Evolutionary conservation across 2,113 vertebrate species (phyloP).

Genomic region (Craseonycteris thonglongyai): DNA sequence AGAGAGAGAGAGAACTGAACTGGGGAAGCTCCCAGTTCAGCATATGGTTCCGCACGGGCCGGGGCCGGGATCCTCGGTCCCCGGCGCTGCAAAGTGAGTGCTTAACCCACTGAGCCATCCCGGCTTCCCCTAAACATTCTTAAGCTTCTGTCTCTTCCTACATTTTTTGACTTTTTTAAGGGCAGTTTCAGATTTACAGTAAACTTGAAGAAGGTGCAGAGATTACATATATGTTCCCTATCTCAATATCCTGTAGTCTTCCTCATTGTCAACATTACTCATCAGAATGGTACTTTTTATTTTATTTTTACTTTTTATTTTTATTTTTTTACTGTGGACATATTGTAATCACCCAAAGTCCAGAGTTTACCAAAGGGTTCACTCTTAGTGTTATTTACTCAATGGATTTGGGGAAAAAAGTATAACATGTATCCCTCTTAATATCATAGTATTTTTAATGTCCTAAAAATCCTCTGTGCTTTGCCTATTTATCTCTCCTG

Average conservation of each 20-base stretch:
- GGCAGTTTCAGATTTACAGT: not conserved
- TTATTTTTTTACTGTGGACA: not conserved
- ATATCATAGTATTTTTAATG: not conserved
- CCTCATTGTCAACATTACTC: not conserved
- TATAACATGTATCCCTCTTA: not conserved
- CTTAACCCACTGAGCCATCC: no score
- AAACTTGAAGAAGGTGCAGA: not conserved
- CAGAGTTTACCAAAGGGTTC: not conserved
- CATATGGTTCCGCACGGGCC: no score
- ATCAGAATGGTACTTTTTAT: no score
- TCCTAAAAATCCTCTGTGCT: not conserved
- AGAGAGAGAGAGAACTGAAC: no score
- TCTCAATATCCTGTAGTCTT: not conserved
- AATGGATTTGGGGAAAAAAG: not conserved
- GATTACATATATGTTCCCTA: not conserved
- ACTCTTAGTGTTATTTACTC: not conserved
- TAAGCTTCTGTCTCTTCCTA: not conserved
- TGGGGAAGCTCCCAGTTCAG: no score
- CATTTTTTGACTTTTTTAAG: not conserved
- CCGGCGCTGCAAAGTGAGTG: no score
- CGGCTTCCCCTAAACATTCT: no score
- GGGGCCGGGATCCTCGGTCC: no score
- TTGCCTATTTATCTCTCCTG: not conserved
- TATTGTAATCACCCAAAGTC: not conserved
- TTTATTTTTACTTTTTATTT: no score